phyloP scores from a whole-genome alignment of 2,888 invertebrate genomes.

The Yponomeuta sedellus region DNA sequence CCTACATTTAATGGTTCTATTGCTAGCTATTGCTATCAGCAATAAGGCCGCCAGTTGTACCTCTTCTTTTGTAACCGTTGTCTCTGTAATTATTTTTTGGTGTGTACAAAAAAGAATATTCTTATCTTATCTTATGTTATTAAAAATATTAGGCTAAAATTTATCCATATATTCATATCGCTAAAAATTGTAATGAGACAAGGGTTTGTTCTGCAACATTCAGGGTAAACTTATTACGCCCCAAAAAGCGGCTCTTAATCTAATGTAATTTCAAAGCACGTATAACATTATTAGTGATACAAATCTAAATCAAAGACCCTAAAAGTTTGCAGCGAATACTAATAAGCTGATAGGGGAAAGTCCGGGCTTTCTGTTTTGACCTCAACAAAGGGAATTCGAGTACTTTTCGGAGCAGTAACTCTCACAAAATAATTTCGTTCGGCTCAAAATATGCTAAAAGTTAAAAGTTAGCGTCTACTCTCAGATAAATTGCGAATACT shows the following conservation, averaged over 20 bases:
- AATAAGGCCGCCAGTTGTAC: too few relatives aligned
- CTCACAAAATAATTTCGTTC: background rate
- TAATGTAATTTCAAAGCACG: constrained; percentile 37
- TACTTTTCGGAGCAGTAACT: background rate
- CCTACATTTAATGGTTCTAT: too few relatives aligned
- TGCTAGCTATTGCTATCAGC: too few relatives aligned
- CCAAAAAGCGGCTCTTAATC: constrained; percentile 15
- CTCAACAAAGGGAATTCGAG: constrained; percentile 13
- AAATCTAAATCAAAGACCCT: constrained; percentile 53
- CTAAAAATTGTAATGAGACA: background rate
- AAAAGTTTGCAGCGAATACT: constrained; percentile 63
- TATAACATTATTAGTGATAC: constrained; percentile 53
- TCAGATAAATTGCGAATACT: too few relatives aligned
- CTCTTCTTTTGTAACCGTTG: too few relatives aligned
- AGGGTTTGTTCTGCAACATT: background rate
- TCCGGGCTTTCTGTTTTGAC: background rate
- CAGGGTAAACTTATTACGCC: background rate
- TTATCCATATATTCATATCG: background rate
- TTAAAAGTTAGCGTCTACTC: background rate
- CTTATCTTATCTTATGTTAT: too few relatives aligned
- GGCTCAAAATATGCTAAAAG: background rate
- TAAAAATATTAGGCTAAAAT: too few relatives aligned
- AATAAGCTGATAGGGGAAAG: constrained; percentile 34
- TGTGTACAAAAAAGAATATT: too few relatives aligned
- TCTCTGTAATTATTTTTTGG: too few relatives aligned